Conservation (phyloP, 2,797 vertebrate genomes). For the Petrocephalus sullivani region DNA sequence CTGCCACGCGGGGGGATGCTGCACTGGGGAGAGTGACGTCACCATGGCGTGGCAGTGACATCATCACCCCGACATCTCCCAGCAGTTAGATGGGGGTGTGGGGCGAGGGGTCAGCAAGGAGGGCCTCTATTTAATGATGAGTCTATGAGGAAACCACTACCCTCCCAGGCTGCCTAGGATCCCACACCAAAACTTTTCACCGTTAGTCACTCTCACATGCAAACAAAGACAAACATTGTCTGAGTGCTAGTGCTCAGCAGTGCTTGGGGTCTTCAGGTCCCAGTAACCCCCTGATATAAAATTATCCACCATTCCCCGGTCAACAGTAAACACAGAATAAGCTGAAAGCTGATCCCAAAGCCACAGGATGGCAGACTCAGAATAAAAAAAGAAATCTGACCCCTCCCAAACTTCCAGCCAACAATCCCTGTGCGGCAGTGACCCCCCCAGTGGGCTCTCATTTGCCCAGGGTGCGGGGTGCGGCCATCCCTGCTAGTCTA, state of each 20-base stretch:
- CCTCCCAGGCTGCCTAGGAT: background rate
- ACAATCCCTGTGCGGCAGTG: background rate
- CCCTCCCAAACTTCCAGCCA: background rate
- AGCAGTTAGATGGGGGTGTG: background rate
- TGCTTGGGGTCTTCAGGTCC: background rate
- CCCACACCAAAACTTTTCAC: background rate
- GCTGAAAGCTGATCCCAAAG: background rate
- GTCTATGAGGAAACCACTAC: background rate
- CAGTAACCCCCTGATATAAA: background rate
- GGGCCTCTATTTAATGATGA: background rate
- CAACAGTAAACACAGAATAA: background rate
- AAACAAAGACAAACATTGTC: background rate
- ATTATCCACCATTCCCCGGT: background rate
- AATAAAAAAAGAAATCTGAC: slow-evolving; percentile 9
- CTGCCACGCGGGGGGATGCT: background rate
- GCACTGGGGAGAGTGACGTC: background rate
- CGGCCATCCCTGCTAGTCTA: background rate
- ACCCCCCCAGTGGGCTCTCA: background rate
- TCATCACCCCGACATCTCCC: background rate
- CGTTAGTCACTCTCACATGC: background rate
- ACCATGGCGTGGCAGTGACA: background rate
- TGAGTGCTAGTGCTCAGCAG: background rate
- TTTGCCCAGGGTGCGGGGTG: background rate
- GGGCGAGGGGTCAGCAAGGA: background rate
- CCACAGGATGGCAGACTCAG: background rate